Percentiles rank a stretch among this genome's conserved stretches.
phyloP scores from a whole-genome alignment of 1,140 invertebrate species.

The Paracyclopina nana region DNA sequence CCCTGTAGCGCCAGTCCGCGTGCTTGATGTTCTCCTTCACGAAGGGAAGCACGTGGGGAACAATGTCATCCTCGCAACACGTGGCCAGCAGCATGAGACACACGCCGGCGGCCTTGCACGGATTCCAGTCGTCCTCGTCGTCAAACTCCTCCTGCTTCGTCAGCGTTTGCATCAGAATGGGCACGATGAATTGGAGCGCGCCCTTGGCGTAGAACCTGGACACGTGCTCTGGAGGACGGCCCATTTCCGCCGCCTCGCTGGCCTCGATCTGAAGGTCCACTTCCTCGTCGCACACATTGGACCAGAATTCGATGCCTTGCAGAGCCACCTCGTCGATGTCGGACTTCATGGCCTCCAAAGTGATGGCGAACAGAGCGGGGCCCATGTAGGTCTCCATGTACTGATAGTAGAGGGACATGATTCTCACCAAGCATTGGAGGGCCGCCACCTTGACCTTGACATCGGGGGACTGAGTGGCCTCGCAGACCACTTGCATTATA shows the following conservation, averaged over 20 bases:
- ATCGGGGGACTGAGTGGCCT: conserved; percentile 47
- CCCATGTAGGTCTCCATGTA: conserved; percentile 99
- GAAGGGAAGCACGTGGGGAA: conserved; percentile 90
- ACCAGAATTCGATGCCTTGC: conserved; percentile 99
- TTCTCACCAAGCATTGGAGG: conserved; percentile 94
- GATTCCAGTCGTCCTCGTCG: conserved; percentile 99
- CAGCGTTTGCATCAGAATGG: conserved; percentile 76
- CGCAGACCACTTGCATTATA: conserved; percentile 98
- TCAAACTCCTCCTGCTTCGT: conserved; percentile 54
- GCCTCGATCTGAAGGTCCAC: conserved; percentile 88
- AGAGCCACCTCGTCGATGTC: conserved; percentile 85
- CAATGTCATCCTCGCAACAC: conserved; percentile 91
- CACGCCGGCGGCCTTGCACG: conserved; percentile 96
- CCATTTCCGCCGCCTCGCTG: conserved; percentile 74
- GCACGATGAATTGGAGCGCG: conserved; percentile 81
- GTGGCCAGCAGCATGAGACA: conserved; percentile 92
- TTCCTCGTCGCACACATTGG: conserved; percentile 97
- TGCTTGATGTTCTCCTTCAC: conserved; percentile 78
- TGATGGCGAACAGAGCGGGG: conserved; percentile 93
- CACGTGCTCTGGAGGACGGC: conserved; percentile 65
- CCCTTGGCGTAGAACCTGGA: conserved; percentile 84
- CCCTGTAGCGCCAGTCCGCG: conserved; percentile 79
- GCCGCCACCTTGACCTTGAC: conserved; percentile 76
- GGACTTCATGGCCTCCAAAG: conserved; percentile 94
- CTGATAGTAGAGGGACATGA: conserved; percentile 95